Evolutionary conservation across 2,888 invertebrate genomes (phyloP).

Genomic region (Drosophila anceps): DNA sequence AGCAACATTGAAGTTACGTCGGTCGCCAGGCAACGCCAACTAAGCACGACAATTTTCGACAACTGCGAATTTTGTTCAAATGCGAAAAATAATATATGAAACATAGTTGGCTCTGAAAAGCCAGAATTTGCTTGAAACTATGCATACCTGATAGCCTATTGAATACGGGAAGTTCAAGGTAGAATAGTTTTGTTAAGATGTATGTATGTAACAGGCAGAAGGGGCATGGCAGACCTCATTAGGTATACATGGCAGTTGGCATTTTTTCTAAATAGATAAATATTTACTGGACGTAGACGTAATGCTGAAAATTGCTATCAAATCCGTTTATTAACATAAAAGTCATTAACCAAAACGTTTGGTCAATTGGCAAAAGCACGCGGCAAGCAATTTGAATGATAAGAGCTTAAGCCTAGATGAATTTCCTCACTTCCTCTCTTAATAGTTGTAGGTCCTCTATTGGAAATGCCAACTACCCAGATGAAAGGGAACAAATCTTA

Average conservation of each 20-base stretch:
- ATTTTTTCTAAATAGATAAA: too few species aligned
- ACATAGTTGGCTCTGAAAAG: background rate
- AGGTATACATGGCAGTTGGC: too few species aligned
- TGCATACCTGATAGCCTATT: too few species aligned
- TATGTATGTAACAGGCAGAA: too few species aligned
- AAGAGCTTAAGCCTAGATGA: background rate
- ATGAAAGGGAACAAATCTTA: background rate
- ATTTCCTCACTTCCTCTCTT: background rate
- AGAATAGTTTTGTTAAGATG: too few species aligned
- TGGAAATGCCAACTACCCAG: background rate
- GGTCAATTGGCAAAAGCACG: too few species aligned
- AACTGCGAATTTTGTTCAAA: background rate
- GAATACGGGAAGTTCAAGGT: too few species aligned
- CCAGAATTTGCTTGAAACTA: background rate
- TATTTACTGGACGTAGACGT: too few species aligned
- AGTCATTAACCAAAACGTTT: too few species aligned
- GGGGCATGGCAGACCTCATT: too few species aligned
- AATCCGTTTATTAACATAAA: too few species aligned
- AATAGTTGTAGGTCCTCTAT: background rate
- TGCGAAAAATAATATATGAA: background rate
- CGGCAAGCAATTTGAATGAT: background rate
- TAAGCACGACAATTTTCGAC: background rate
- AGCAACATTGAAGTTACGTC: accelerated
- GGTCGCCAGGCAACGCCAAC: constrained; percentile 15
- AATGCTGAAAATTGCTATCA: too few species aligned